phyloP scores from a whole-genome alignment of 1,140 invertebrate genomes.

The Mya arenaria region DNA sequence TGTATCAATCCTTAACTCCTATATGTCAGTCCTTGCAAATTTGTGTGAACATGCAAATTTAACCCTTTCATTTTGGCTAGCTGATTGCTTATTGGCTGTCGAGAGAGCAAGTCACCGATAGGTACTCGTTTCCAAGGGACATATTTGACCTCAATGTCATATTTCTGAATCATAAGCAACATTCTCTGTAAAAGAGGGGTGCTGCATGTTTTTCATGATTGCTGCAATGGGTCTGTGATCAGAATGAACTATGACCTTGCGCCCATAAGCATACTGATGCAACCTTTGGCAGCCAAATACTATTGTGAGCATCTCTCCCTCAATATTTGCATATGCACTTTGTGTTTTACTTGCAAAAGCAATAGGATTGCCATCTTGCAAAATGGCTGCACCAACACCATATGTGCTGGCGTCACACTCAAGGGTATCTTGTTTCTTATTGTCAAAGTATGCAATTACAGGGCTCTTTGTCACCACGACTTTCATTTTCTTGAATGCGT shows the following conservation, averaged over 20 bases:
- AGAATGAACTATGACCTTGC: neutral
- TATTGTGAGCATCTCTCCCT: slow-evolving; percentile 82
- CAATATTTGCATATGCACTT: slow-evolving; percentile 82
- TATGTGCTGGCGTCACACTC: slow-evolving; percentile 58
- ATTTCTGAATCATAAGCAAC: neutral
- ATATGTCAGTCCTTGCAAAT: neutral
- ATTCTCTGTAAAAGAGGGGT: too few species aligned
- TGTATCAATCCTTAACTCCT: neutral
- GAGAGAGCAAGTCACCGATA: slow-evolving; percentile 1
- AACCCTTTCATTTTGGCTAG: neutral
- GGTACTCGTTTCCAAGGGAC: neutral
- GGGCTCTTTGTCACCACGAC: slow-evolving; percentile 20
- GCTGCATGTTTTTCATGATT: slow-evolving; percentile 55
- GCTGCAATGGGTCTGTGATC: slow-evolving; percentile 34
- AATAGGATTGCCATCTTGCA: slow-evolving; percentile 80
- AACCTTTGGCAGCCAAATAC: slow-evolving; percentile 81
- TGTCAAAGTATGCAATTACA: slow-evolving; percentile 52
- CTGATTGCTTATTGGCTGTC: neutral
- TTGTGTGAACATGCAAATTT: neutral
- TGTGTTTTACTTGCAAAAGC: slow-evolving; percentile 48
- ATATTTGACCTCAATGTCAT: slow-evolving; percentile 9
- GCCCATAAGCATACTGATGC: slow-evolving; percentile 69
- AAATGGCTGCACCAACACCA: slow-evolving; percentile 78
- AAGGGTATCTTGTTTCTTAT: slow-evolving; percentile 24
- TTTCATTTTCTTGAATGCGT: slow-evolving; percentile 55